Evolutionary conservation across 1,140 invertebrate genomes (phyloP).

Genomic region (Trichonephila clavipes): DNA sequence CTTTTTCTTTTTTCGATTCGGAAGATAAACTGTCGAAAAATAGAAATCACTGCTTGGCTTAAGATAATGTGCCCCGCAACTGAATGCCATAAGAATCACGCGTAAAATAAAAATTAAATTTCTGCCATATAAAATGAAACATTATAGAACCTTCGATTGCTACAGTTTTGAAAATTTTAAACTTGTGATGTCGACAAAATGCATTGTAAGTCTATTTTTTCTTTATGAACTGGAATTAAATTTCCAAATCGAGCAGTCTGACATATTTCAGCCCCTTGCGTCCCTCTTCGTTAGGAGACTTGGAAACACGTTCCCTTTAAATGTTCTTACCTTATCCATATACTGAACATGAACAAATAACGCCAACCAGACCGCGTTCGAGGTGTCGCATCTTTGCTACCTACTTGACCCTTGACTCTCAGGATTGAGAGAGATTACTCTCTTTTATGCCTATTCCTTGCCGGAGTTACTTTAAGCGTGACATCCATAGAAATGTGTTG

Average conservation of each 20-base stretch:
- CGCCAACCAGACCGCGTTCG: conserved; percentile 25
- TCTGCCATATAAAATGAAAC: too few species aligned
- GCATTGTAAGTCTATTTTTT: too few species aligned
- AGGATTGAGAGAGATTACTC: background rate
- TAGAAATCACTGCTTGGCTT: background rate
- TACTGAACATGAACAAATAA: conserved; percentile 24
- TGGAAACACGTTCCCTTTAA: background rate
- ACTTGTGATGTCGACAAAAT: too few species aligned
- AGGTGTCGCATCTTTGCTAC: conserved; percentile 68
- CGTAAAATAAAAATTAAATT: too few species aligned
- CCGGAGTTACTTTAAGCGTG: conserved; percentile 34
- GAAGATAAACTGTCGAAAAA: background rate
- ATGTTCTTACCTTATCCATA: background rate
- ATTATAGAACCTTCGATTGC: too few species aligned
- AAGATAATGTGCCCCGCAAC: background rate
- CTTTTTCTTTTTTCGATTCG: background rate
- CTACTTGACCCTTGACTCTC: conserved; percentile 68
- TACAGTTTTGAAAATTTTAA: too few species aligned
- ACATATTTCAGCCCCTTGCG: background rate
- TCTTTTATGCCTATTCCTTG: background rate
- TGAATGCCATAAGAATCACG: background rate
- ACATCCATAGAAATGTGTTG: conserved; percentile 46
- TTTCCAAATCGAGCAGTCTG: background rate
- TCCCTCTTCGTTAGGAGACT: background rate
- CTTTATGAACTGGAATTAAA: background rate